Evolutionary conservation across 2,888 invertebrate species (phyloP).

Genomic region (Thalpophila matura): DNA sequence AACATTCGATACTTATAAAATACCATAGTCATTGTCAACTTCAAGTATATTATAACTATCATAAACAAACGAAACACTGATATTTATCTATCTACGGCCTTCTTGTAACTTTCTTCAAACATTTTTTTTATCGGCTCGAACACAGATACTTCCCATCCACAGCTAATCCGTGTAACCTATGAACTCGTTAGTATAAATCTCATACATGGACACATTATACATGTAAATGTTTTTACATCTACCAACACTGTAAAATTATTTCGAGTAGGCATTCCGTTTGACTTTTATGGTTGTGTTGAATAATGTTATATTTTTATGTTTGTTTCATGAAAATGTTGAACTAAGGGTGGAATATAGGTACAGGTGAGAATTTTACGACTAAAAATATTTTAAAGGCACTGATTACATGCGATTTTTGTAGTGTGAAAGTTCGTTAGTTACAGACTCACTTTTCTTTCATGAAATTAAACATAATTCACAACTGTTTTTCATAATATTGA

Average conservation of each 20-base stretch:
- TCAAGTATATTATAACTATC: neutral
- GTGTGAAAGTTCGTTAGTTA: neutral
- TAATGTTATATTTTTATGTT: constrained; percentile 86
- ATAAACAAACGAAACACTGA: neutral
- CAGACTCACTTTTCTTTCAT: neutral
- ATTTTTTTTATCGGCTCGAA: constrained; percentile 37
- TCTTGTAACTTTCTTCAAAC: constrained; percentile 8
- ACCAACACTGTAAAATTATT: constrained; percentile 83
- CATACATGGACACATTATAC: constrained; percentile 76
- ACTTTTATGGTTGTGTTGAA: constrained; percentile 85
- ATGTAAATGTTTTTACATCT: constrained; percentile 82
- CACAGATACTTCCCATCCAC: constrained; percentile 25
- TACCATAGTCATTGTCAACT: neutral
- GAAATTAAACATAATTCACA: neutral
- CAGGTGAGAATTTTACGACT: constrained; percentile 18
- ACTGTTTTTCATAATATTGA: neutral
- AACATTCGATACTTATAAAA: neutral
- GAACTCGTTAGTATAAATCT: constrained; percentile 77
- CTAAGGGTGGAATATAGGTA: neutral
- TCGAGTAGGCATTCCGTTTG: constrained; percentile 83
- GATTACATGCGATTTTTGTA: neutral
- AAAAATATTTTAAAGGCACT: neutral
- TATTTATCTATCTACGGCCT: constrained; percentile 7
- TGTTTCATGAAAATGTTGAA: constrained; percentile 68
- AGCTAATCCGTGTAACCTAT: constrained; percentile 65